Conservation (phyloP, 1,140 invertebrate species). For the Drosophila sechellia region DNA sequence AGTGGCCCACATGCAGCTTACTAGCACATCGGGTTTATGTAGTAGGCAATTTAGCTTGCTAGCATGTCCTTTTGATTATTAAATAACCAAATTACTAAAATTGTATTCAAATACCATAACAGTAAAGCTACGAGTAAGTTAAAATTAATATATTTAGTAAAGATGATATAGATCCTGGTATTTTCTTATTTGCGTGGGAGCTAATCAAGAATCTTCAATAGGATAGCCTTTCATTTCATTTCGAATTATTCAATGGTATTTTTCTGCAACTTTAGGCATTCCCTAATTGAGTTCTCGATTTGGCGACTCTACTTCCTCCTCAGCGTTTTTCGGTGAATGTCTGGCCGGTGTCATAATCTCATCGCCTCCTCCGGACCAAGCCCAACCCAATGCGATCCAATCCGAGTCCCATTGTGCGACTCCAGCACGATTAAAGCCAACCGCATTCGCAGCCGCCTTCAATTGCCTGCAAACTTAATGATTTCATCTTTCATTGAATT, state of each 20-base stretch:
- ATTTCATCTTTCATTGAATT: conserved; percentile 82
- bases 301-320: not conserved
- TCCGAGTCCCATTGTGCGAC: conserved; percentile 27
- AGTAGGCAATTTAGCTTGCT: no score
- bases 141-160: no score
- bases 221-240: no score
- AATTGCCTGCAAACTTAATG: conserved; percentile 76
- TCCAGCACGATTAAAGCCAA: conserved; percentile 53
- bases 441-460: conserved; percentile 33
- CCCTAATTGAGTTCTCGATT: conserved; percentile 33
- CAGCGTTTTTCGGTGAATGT: conserved; percentile 7
- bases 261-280: not conserved
- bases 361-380: conserved; percentile 27
- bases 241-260: not conserved
- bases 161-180: no score
- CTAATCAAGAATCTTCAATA: no score
- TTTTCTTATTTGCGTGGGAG: no score
- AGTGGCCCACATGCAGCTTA: not conserved
- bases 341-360: conserved; percentile 41
- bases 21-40: no score
- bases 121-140: no score
- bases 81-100: no score
- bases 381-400: conserved; percentile 9
- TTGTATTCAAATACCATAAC: no score
- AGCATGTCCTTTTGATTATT: no score